phyloP scores from a whole-genome alignment of 2,888 invertebrate species.

The Apoda limacodes region DNA sequence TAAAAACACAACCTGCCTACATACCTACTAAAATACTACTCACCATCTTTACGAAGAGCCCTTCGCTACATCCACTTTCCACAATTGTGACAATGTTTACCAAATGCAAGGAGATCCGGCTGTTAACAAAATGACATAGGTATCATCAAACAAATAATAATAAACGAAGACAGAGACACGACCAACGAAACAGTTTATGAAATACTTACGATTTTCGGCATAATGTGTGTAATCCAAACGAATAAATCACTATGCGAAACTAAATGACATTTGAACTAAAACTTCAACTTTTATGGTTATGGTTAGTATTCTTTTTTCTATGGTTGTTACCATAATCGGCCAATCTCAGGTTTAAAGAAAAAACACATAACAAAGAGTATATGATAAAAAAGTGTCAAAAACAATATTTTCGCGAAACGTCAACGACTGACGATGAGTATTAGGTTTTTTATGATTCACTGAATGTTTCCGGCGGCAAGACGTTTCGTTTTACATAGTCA shows the following conservation, averaged over 20 bases:
- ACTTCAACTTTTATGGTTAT: too few species aligned
- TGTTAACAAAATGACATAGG: too few species aligned
- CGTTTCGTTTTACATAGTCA: constrained; percentile 8
- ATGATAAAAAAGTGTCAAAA: constrained; percentile 17
- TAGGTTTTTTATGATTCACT: constrained; percentile 3
- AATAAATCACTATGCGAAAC: too few species aligned
- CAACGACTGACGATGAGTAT: constrained; percentile 12
- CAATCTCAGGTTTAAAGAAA: constrained; percentile 17
- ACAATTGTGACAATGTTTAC: constrained; percentile 18
- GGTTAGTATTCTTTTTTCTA: too few species aligned
- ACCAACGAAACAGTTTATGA: too few species aligned
- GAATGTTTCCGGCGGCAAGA: too few species aligned
- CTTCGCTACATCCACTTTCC: constrained; percentile 20
- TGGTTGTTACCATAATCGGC: constrained; percentile 14
- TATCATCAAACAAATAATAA: too few species aligned
- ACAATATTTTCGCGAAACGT: constrained; percentile 17
- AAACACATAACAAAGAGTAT: constrained; percentile 14
- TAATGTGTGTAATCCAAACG: constrained; percentile 12
- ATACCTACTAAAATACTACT: too few species aligned
- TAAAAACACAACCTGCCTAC: too few species aligned
- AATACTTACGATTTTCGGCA: constrained; percentile 9
- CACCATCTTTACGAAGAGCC: constrained; percentile 21
- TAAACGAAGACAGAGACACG: too few species aligned
- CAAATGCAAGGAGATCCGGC: too few species aligned
- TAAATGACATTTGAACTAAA: too few species aligned